These are phyloP conservation scores for Tenebrio molitor DNA, from an alignment of 1,140 invertebrate species.

Conservation along the genomic window DNA sequence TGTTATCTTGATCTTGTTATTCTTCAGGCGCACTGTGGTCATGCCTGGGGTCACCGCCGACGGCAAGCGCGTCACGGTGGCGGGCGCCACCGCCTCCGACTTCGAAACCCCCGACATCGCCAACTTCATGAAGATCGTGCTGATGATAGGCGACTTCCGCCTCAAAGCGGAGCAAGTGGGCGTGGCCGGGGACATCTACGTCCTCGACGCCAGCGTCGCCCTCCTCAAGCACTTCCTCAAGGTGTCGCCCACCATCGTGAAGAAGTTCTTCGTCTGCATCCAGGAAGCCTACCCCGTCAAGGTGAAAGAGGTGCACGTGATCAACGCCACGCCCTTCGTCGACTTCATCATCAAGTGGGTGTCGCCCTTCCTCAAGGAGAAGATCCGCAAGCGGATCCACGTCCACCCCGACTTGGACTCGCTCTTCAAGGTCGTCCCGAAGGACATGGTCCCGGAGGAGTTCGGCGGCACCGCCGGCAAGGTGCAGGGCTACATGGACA, in stretches of 20 bases:
- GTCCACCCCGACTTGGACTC: slow-evolving; percentile 81
- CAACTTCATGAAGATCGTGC: slow-evolving; percentile 79
- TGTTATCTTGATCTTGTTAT: slow-evolving; percentile 34
- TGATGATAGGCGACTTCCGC: slow-evolving; percentile 84
- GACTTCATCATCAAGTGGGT: slow-evolving; percentile 85
- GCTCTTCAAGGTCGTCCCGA: slow-evolving; percentile 80
- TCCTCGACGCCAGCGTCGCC: slow-evolving; percentile 79
- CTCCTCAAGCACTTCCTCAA: slow-evolving; percentile 80
- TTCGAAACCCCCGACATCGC: slow-evolving; percentile 70
- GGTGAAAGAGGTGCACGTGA: slow-evolving; percentile 83
- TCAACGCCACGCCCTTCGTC: slow-evolving; percentile 84
- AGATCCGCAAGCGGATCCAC: slow-evolving; percentile 83
- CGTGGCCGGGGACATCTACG: slow-evolving; percentile 84
- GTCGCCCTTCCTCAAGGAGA: slow-evolving; percentile 85
- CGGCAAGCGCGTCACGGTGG: slow-evolving; percentile 79
- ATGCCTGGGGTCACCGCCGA: slow-evolving; percentile 81
- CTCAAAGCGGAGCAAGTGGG: slow-evolving; percentile 78
- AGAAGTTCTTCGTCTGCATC: slow-evolving; percentile 83
- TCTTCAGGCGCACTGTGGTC: slow-evolving; percentile 78
- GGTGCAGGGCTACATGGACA: slow-evolving; percentile 75
- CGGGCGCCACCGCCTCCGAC: slow-evolving; percentile 74
- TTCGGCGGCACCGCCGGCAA: slow-evolving; percentile 80
- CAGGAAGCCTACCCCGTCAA: slow-evolving; percentile 88
- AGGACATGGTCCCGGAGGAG: slow-evolving; percentile 80
- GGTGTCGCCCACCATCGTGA: slow-evolving; percentile 75